phyloP scores from a whole-genome alignment of 2,113 vertebrate species.

The Cyphotilapia sp. region DNA sequence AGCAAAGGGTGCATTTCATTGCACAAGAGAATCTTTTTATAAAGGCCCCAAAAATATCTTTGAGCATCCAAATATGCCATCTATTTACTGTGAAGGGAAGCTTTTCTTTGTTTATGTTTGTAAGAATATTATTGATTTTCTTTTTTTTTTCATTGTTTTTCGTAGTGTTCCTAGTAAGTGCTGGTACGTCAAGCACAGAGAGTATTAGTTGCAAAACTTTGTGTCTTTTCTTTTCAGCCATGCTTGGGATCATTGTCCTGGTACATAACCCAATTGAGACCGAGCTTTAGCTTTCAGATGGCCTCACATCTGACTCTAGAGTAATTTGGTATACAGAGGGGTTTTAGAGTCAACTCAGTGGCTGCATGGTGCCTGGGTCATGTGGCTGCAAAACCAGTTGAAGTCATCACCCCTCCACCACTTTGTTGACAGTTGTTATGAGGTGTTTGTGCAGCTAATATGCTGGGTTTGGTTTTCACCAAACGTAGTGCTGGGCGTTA shows the following conservation, averaged over 20 bases:
- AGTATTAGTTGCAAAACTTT: neutral
- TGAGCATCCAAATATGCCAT: neutral
- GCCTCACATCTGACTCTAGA: neutral
- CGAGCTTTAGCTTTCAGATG: neutral
- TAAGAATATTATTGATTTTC: neutral
- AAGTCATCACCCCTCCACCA: neutral
- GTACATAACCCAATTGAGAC: neutral
- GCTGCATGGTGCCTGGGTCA: neutral
- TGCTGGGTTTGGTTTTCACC: neutral
- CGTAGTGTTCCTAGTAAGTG: neutral
- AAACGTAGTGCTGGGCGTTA: neutral
- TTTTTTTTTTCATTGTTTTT: neutral
- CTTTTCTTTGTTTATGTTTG: neutral
- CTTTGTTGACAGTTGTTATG: neutral
- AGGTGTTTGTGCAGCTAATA: neutral
- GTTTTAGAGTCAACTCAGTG: neutral
- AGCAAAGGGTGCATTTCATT: slow-evolving; percentile 12
- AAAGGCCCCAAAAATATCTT: neutral
- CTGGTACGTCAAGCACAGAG: neutral
- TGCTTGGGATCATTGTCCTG: neutral
- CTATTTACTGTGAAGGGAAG: neutral
- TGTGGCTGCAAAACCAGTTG: neutral
- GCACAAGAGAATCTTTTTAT: neutral
- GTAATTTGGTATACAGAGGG: neutral
- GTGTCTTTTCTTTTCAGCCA: neutral